A percentile compares a stretch with the other conserved stretches of the same genome.
These are phyloP conservation scores for Morus bassanus DNA, from an alignment of 2,797 vertebrate genomes.

Conservation along the genomic window DNA sequence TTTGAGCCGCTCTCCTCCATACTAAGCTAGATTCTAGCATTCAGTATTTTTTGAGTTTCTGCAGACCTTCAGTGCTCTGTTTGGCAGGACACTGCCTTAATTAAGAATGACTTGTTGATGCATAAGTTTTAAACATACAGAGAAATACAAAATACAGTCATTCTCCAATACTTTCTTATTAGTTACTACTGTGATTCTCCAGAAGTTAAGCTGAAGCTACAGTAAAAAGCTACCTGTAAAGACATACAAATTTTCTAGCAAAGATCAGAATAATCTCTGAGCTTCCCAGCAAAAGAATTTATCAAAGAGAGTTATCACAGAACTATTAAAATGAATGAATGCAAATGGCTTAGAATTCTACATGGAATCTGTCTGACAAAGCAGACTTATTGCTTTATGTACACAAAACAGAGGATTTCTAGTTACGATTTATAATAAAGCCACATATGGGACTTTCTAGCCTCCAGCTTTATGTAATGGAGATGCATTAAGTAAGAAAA, in stretches of 20 bases:
- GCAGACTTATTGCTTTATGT: neutral
- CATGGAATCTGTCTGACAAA: neutral
- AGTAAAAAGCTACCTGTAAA: neutral
- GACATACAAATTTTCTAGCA: neutral
- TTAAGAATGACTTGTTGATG: neutral
- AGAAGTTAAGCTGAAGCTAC: neutral
- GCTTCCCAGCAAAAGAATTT: neutral
- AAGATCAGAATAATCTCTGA: neutral
- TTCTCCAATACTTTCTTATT: neutral
- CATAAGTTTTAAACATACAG: neutral
- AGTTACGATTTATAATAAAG: constrained; percentile 39
- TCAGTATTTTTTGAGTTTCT: neutral
- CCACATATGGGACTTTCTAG: constrained; percentile 17
- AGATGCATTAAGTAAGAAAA: constrained; percentile 47
- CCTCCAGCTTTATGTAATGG: constrained; percentile 46
- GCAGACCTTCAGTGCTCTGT: neutral
- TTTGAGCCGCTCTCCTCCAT: neutral
- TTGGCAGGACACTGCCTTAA: neutral
- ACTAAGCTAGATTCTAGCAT: neutral
- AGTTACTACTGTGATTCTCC: neutral
- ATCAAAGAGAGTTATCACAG: neutral
- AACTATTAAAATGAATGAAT: neutral
- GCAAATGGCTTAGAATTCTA: neutral
- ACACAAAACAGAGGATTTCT: constrained; percentile 13
- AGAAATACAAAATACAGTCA: neutral